Conservation (phyloP, 2,113 vertebrate genomes). For the Nesoenas mayeri region DNA sequence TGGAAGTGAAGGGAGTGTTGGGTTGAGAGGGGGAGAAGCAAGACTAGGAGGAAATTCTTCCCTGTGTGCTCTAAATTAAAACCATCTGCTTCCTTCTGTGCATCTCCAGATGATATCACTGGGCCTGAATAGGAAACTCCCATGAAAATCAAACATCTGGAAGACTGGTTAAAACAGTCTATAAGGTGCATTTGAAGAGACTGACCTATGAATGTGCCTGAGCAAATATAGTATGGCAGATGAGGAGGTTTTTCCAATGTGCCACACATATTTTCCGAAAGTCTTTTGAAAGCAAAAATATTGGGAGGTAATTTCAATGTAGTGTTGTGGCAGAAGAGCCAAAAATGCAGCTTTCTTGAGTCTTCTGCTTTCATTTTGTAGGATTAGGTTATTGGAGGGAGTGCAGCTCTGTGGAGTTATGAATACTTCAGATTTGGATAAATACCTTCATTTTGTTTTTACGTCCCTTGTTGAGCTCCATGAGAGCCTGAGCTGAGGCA, state of each 20-base stretch:
- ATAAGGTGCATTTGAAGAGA: slow-evolving; percentile 31
- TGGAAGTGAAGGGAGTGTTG: not conserved
- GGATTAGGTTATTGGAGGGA: not conserved
- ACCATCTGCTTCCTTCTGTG: slow-evolving; percentile 55
- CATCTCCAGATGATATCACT: slow-evolving; percentile 65
- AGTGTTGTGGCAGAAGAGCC: not conserved
- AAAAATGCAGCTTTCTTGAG: not conserved
- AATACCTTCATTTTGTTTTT: slow-evolving; percentile 31
- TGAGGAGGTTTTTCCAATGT: not conserved
- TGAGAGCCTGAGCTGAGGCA: slow-evolving; percentile 46
- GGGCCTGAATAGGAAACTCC: slow-evolving; percentile 43
- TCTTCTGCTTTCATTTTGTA: not conserved
- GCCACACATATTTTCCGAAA: not conserved
- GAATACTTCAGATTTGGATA: not conserved
- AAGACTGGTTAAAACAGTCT: slow-evolving; percentile 8
- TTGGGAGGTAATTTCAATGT: not conserved
- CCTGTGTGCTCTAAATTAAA: slow-evolving; percentile 22
- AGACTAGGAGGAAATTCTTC: slow-evolving; percentile 45
- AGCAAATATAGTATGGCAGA: not conserved
- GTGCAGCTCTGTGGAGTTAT: not conserved
- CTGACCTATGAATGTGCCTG: not conserved
- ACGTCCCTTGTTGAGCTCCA: not conserved
- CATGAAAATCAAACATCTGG: slow-evolving; percentile 62
- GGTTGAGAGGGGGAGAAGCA: not conserved
- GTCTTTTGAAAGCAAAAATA: not conserved